phyloP scores from a whole-genome alignment of 2,888 invertebrate species.

The Apodemia hepburni region DNA sequence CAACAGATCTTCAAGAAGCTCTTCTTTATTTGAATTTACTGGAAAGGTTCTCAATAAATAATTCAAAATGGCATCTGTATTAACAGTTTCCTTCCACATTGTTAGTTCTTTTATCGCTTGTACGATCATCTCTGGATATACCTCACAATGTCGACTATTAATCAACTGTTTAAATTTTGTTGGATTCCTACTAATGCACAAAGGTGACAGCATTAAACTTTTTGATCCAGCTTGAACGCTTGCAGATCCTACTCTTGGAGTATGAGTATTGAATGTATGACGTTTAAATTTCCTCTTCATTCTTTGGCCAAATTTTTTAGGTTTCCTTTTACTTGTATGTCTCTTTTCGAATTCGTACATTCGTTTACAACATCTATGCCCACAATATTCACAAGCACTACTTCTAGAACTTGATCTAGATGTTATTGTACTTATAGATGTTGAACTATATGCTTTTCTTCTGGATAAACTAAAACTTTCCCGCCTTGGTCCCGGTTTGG shows the following conservation, averaged over 20 bases:
- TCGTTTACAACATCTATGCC: constrained; percentile 7
- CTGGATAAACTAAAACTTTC: neutral
- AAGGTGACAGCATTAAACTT: constrained; percentile 2
- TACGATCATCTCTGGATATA: constrained; percentile 3
- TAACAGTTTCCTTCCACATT: constrained; percentile 1
- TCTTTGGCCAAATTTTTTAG: neutral
- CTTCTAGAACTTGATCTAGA: neutral
- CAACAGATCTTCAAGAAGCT: constrained; percentile 8
- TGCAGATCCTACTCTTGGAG: neutral
- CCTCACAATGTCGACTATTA: neutral
- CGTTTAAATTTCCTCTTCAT: neutral
- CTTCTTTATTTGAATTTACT: constrained; percentile 1
- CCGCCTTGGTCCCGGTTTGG: neutral
- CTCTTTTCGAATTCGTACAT: constrained; percentile 1
- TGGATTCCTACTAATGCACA: neutral
- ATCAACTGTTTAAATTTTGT: neutral
- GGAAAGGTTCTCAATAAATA: neutral
- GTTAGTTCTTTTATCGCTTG: constrained; percentile 5
- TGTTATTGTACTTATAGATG: neutral
- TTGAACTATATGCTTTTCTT: neutral
- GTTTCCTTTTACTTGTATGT: neutral
- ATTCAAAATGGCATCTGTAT: constrained; percentile 2
- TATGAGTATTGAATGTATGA: neutral
- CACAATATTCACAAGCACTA: constrained; percentile 11
- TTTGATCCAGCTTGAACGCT: constrained; percentile 5